Evolutionary conservation across 2,797 vertebrate genomes (phyloP), one percentile per base, ranked within the genome.

Genomic region (Manis pentadactyla): DNA sequence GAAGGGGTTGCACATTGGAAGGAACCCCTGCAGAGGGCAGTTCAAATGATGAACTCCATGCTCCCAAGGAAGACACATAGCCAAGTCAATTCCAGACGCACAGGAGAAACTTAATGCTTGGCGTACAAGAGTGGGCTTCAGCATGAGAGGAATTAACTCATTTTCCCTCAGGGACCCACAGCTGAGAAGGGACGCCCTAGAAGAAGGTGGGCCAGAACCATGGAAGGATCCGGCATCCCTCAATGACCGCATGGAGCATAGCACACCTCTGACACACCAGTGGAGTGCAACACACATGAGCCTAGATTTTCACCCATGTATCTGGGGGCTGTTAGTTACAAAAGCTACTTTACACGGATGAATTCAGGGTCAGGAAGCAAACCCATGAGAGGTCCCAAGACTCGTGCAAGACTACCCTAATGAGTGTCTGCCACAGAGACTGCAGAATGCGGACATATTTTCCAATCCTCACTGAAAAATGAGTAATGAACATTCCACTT

Each of bases 21-120:
- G 1, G 34, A 53, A 53, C 17, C 29, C 29, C 46, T 5, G 9
- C 23, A 4, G 2, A 53, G 4, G 63, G 19, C 17, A 10, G 63
- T 1, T 15, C 8, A 0, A 4, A 7, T 1, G 14, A 39, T 61
- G 42, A 1, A n/a, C 63, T 55, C 14, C 0, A 2, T 19, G n/a
- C 73, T 29, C 14, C 55, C 34, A 29, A 12, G 23, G 29, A 23
- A 4, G 42, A 12, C 4, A 17, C 21, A 0, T 5, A 27, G 59
- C 14, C 5, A 25, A 7, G 69, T 11, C 4, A 19, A 2, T 8
- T 25, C 14, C 61, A 12, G 25, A 19, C 0, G 14, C 2, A 0
- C 4, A 8, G 27, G 23, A 66, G 68, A 59, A 5, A 29, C 29
- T 8, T 1, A 53, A 17, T 0, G 5, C 66, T 5, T 29, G 7